Base-by-base conservation (phyloP, 2,797 vertebrate species). In the Cirrhinus mrigala region DNA sequence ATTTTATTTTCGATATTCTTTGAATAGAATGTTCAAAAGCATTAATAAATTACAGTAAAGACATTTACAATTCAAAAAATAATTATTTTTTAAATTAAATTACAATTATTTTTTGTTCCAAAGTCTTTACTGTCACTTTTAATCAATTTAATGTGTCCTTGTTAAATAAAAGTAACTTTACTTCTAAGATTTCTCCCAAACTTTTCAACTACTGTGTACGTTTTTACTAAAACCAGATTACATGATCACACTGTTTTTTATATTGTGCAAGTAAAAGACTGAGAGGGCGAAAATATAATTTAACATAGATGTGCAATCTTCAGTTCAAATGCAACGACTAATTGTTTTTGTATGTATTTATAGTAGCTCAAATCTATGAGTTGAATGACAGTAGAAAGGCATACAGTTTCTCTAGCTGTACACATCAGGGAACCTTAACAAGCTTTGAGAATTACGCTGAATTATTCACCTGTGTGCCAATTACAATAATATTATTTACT, bases 401-500 rank as follows among this genome's bases (percentile, higher is more conserved):
- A 62, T 33, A 15, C 22, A 46, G 58, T 74, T 70, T 85, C 64
- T 90, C 90, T 87, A 68, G 46, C 88, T 74, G 48, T 92, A 87
- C 83, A 91, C 93, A 93, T 93, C 89, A 87, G 93, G 90, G 92
- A 91, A 90, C 91, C 73, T 85, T 94, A 94, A 94, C 93, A 91
- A 94, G 92, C 92, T 93, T 60, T 56, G 89, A 92, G 93, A 93
- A 89, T 89, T 78, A 29, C 85, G 85, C 86, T 89, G 86, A 89
- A 89, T 87, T 79, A 89, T 90, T 92, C 73, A 22, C 92, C 90
- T 93, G 92, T 92, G 93, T 90, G 91, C 90, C 92, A 93, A 93
- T 94, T 94, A 94, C 91, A 93, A 92, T 92, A 84, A 91, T 91
- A 94, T 94, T 92, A 94, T 94, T 95, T 94, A 90, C 92, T 87